Evolutionary conservation across 30 jellyfish, hydroid and myxozoan species (phyloP), one percentile per base, ranked within the genome.

Genomic region (Aurelia sp.): DNA sequence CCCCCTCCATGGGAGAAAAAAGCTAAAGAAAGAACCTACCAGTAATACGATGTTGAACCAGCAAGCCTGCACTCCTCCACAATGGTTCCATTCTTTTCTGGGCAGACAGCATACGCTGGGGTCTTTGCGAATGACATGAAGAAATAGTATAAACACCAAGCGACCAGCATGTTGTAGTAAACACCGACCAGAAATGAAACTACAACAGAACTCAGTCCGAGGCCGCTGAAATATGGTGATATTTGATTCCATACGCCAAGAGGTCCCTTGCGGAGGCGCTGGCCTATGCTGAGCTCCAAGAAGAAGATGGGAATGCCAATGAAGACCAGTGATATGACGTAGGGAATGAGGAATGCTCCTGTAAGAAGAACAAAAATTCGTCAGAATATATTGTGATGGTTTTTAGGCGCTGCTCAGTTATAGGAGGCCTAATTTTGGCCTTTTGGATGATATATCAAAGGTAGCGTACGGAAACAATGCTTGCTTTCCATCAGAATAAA

Each of bases 181-280:
- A 89, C 87, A 51, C 97, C 96, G 51, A 93, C 98, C 27, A 93
- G 90, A 58, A 93, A 93, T 20, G 98, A 88, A 19, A 93, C 97
- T 16, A 93, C 94, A 7, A 93, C 97, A 4, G 97, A 77, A 48
- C 97, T 73, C 64, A 87, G 68, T 23, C 98, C 98, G 74, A 93
- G 92, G 64, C 98, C 98, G 19, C 87, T 55, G 65, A 87, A 93
- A 63, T 80, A 76, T 37, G 98, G 98, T 0, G 96, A 73, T 51
- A 92, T 76, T 47, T 77, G 66, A 62, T 86, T 84, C 98, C 98
- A 92, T 3, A 88, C 98, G 53, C 94, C 97, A 66, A 86, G 89
- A 0, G 98, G 98, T 3, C 98, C 98, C 91, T 81, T 86, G 80
- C 96, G 96, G 50, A 92, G 90, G 78, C 98, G 98, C 90, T 92